phyloP scores from a whole-genome alignment of 1,140 invertebrate species.

The Drosophila littoralis region DNA sequence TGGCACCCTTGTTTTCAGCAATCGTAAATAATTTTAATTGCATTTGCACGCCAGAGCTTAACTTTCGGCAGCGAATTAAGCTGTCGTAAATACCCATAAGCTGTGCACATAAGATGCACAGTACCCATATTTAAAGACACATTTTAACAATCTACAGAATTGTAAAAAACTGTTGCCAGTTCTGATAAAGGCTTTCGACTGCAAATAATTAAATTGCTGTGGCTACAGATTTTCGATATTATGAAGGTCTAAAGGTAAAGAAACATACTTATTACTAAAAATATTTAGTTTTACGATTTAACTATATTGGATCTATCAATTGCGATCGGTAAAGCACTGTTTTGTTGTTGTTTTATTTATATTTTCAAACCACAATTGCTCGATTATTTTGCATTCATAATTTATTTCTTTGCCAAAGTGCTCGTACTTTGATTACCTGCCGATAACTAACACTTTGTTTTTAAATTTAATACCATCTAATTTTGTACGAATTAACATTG shows the following conservation, averaged over 20 bases:
- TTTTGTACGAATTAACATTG: neutral
- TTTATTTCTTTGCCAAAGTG: neutral
- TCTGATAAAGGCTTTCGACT: too few relatives aligned
- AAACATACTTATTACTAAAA: too few relatives aligned
- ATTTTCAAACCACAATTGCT: neutral
- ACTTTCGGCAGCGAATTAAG: constrained; percentile 60
- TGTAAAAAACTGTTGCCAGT: too few relatives aligned
- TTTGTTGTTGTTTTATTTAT: too few relatives aligned
- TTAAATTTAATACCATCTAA: neutral
- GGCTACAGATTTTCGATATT: too few relatives aligned
- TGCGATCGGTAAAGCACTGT: too few relatives aligned
- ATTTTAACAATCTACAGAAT: neutral
- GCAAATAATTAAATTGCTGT: too few relatives aligned
- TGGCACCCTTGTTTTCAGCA: constrained; percentile 4
- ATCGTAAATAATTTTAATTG: constrained; percentile 67
- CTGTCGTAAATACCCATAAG: constrained; percentile 12
- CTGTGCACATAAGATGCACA: constrained; percentile 4
- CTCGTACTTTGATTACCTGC: neutral
- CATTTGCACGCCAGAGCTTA: constrained; percentile 61
- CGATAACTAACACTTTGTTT: neutral
- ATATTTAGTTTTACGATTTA: too few relatives aligned
- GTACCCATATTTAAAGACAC: neutral
- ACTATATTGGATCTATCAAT: too few relatives aligned
- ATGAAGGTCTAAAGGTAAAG: too few relatives aligned
- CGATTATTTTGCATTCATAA: too few relatives aligned